phyloP scores from a whole-genome alignment of 2,888 invertebrate species.

The Germaria angustata region DNA sequence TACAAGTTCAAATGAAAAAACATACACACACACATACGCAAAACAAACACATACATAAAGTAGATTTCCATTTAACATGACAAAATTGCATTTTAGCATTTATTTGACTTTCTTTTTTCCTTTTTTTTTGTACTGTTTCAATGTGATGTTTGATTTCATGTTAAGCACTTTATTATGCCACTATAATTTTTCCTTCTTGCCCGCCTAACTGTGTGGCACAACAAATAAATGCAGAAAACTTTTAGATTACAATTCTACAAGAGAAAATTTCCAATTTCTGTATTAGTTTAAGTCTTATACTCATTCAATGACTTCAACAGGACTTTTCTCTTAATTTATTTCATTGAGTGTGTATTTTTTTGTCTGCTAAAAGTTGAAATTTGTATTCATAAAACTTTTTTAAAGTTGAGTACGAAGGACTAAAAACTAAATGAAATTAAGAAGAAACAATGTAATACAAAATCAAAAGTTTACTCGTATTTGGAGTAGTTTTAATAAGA shows the following conservation, averaged over 20 bases:
- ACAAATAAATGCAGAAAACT: constrained; percentile 16
- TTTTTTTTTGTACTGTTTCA: neutral
- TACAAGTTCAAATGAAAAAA: neutral
- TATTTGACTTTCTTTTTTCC: neutral
- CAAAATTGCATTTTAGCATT: constrained; percentile 27
- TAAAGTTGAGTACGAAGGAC: neutral
- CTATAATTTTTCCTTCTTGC: neutral
- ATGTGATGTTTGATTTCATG: constrained; percentile 41
- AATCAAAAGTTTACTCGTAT: neutral
- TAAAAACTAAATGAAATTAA: neutral
- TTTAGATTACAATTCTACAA: constrained; percentile 40
- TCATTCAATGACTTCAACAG: constrained; percentile 5
- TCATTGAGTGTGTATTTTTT: neutral
- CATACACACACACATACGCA: neutral
- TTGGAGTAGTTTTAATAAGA: neutral
- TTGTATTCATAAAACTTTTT: constrained; percentile 4
- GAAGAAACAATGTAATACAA: neutral
- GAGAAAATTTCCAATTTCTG: constrained; percentile 8
- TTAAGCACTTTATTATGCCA: constrained; percentile 35
- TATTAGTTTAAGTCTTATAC: constrained; percentile 14
- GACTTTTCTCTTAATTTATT: constrained; percentile 4
- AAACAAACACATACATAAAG: neutral
- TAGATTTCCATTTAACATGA: constrained; percentile 45
- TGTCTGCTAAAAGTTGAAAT: constrained; percentile 13
- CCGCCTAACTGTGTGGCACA: neutral